Evolutionary conservation across 2,113 vertebrate genomes (phyloP), one percentile per base, ranked within the genome.

Genomic region (Chauna torquata): DNA sequence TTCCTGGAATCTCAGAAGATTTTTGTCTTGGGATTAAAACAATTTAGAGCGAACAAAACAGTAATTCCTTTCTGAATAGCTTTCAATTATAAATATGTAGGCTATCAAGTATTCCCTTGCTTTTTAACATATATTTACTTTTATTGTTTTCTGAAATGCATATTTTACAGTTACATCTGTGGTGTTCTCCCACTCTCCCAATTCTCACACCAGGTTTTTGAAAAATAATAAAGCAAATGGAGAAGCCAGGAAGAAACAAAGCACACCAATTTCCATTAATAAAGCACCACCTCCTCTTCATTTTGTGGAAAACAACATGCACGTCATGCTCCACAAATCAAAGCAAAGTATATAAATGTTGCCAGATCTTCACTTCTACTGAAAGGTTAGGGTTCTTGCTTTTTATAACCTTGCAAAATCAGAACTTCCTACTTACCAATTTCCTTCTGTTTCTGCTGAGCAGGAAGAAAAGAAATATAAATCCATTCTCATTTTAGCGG

Each of bases 11-110:
- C 23, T 44, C 74, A 42, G 80, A 91, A 87, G 58, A 70, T 44
- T 96, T 96, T 97, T 92, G 22, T 86, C 30, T 92, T 72, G 55
- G 95, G 79, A 94, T 70, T 92, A 69, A 57, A 95, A 89, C 47
- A 93, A 61, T 90, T 78, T 93, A 66, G 64, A 68, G 45, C 79
- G 45, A 98, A 96, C 16, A 66, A 69, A 86, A 92, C 80, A 65
- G 11, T 50, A 84, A 68, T 74, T 88, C 44, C 34, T 87, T 88
- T 76, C 55, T 77, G 64, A 76, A 59, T 65, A 93, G 28, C 18
- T 85, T 94, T 89, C 61, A 89, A 66, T 91, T 95, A 85, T 57
- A 79, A 89, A 79, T 72, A 76, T 70, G 49, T 74, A 88, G 36
- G 22, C 19, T 88, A 77, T 62, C 32, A 69, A 92, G 16, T 55